Evolutionary conservation across 2,888 invertebrate genomes (phyloP), one percentile per base, ranked within the genome.

Genomic region (Syritta pipiens): DNA sequence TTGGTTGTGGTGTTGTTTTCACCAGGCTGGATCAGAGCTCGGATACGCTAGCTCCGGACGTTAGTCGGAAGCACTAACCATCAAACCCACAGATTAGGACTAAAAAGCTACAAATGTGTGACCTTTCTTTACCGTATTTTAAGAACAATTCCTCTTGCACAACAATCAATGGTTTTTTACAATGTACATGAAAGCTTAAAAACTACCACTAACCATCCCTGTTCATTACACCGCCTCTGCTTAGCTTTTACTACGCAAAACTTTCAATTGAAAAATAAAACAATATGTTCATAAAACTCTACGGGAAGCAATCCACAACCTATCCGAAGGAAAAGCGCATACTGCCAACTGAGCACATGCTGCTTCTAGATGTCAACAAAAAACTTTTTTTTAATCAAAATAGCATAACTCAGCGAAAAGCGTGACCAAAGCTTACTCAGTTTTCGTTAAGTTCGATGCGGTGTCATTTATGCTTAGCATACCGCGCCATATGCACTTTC

Each of bases 291-390:
- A 22, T 5, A 51, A 49, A 57, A 44, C 22, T 46, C 35, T 49
- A 30, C 62, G 62, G 40, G 37, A 49, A 55, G 12, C 35, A 57
- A 62, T 79, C 72, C 72, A 79, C 79, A 79, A 74, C 44, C 42
- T 67, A 62, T 35, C 74, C 60, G 55, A 68, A 57, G 67, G 20
- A 53, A 77, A 65, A 72, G 77, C 76, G 71, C 76, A 53, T 59
- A 30, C 14, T 24, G 7, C 3, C 32, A 30, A 37, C 24, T 26
- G 24, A 37, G 37, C 60, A 55, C 77, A 40, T 51, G 77, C 65
- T 65, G 44, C 55, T 49, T 67, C 42, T 68, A 35, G 74, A 68
- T 74, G 79, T 79, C 74, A 79, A 79, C 79, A 79, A 74, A 67
- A 62, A 68, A 55, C 51, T 60, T 57, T 55, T 28, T n/a, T 2